A percentile compares a stretch with the other conserved stretches of the same genome.
These are phyloP conservation scores for Pogonocherus hispidulus DNA, from an alignment of 2,888 invertebrate species.

Conservation along the genomic window DNA sequence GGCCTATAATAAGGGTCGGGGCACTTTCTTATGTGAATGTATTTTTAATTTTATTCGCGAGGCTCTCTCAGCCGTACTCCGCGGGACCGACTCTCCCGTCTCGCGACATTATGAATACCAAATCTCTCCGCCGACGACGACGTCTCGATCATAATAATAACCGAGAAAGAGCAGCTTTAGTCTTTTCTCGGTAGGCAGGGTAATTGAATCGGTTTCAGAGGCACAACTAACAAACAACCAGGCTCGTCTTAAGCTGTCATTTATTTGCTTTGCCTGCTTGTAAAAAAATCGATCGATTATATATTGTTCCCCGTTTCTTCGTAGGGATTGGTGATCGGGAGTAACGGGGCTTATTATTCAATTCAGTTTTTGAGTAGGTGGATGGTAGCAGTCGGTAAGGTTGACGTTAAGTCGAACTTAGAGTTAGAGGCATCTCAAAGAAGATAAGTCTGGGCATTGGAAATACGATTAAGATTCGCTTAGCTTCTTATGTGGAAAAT, in stretches of 20 bases:
- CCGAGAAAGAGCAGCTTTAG: slow-evolving; percentile 49
- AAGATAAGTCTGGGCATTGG: no score
- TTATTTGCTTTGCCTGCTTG: slow-evolving; percentile 11
- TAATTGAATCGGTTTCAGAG: slow-evolving; percentile 44
- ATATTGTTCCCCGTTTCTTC: not conserved
- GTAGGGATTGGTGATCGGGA: not conserved
- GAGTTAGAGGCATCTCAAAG: no score
- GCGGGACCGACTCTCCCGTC: slow-evolving; percentile 32
- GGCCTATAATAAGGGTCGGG: slow-evolving; percentile 28
- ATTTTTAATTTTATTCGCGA: slow-evolving; percentile 58
- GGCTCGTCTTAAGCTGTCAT: slow-evolving; percentile 7
- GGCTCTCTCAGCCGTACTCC: slow-evolving; percentile 36
- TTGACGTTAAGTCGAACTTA: no score
- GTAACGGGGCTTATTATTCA: not conserved
- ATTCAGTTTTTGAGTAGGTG: no score
- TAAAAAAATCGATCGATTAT: slow-evolving; percentile 6
- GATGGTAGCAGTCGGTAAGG: no score
- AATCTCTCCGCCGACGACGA: slow-evolving; percentile 48
- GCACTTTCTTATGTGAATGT: slow-evolving; percentile 54
- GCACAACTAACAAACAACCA: slow-evolving; percentile 43
- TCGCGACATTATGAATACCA: slow-evolving; percentile 54
- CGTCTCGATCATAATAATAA: slow-evolving; percentile 54
- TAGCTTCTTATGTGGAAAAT: no score
- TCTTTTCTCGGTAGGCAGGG: slow-evolving; percentile 43
- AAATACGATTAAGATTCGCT: no score